phyloP scores from a whole-genome alignment of 2,113 vertebrate genomes.

The Argyrosomus japonicus region DNA sequence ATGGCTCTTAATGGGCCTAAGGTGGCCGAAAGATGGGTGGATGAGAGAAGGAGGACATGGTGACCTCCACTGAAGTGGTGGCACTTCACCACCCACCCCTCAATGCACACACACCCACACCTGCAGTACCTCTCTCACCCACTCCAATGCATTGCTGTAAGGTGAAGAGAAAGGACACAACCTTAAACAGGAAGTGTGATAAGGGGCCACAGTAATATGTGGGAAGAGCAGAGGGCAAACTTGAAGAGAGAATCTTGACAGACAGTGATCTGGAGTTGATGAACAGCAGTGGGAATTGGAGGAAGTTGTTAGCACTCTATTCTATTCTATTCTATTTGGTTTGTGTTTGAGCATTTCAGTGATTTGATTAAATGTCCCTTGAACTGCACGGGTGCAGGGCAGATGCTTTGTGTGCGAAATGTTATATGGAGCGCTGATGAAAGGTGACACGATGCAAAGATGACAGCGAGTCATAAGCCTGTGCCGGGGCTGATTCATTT shows the following conservation, averaged over 20 bases:
- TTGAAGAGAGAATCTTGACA: conserved; percentile 30
- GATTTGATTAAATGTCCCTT: conserved; percentile 94
- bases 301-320: conserved; percentile 92
- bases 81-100: conserved; percentile 89
- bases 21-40: conserved; percentile 78
- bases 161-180: conserved; percentile 53
- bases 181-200: conserved; percentile 47
- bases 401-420: conserved; percentile 83
- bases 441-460: conserved; percentile 95
- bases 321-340: no score
- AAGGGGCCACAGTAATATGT: conserved; percentile 21
- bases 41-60: conserved; percentile 82
- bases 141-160: conserved; percentile 52
- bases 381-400: conserved; percentile 78
- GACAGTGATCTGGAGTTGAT: conserved; percentile 64
- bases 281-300: conserved; percentile 85
- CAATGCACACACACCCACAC: conserved; percentile 66
- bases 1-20: conserved; percentile 92
- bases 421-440: conserved; percentile 97
- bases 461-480: conserved; percentile 96
- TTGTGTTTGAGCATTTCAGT: conserved; percentile 95
- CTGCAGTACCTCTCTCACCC: conserved; percentile 49
- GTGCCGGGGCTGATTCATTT: conserved; percentile 90
- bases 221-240: conserved; percentile 25
- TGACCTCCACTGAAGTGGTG: conserved; percentile 95